Base-by-base conservation (phyloP, 2,888 invertebrate species). In the Galeopsomyia nigrocyanea region DNA sequence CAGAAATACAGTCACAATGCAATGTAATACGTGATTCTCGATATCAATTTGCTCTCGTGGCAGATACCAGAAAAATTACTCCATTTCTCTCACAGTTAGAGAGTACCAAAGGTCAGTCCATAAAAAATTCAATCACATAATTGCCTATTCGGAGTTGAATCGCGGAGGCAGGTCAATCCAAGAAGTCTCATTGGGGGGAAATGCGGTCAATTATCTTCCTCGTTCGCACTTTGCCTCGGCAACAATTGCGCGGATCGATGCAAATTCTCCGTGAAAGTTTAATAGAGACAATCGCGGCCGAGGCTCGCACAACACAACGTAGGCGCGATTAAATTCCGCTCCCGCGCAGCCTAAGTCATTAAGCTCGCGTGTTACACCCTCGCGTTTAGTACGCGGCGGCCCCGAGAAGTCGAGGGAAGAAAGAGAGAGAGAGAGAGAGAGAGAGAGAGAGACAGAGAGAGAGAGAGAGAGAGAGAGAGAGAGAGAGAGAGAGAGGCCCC, bases 311-410 rank as follows among this genome's bases (percentile, higher is more conserved):
- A 39, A 39, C 39, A 39, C 39, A 39, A 10, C 39, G 39, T 39
- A 53, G 55, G 63, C 19, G 56, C 66, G 73, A 72, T 75, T 75
- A 73, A 69, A 70, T 73, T 69, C 70, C 70, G 63, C 67, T 65
- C 72, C 73, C 66, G 68, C 66, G 68, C 64, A 74, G 74, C 71
- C 26, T 71, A 71, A 74, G 74, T 68, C 74, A 74, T 74, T 71
- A 74, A 71, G 71, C 66, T 71, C 68, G 74, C 71, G 74, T 74
- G 74, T 69, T 72, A 65, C 75, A 66, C 69, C 75, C 75, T 68
- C 57, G 62, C 66, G 65, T 55, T 68, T 56, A 39, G 26, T 26
- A 13, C 50, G 53, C 66, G 56, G 50, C 62, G 56, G 50, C 62
- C 39, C 49, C 39, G 53, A 50, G 49, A 39, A 39, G 39, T 39